phyloP scores from a whole-genome alignment of 2,113 vertebrate genomes.

The Forbesichthys agassizii region DNA sequence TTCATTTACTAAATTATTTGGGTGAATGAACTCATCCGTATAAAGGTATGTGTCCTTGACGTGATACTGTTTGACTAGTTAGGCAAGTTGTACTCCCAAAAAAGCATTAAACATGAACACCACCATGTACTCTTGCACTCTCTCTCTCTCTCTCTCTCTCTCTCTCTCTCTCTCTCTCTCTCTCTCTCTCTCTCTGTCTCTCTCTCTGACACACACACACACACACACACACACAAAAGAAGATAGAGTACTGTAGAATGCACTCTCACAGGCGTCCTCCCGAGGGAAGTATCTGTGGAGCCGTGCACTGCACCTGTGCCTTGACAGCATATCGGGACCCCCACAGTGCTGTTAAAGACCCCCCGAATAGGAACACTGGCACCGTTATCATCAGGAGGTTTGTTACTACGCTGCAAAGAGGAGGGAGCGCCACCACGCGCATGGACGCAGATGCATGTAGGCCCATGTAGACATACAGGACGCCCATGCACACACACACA shows the following conservation, averaged over 20 bases:
- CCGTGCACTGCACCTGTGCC: slow-evolving; percentile 40
- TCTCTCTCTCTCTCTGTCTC: too few relatives aligned
- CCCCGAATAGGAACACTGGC: slow-evolving; percentile 29
- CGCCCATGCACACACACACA: not conserved
- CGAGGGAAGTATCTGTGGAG: slow-evolving; percentile 49
- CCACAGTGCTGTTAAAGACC: slow-evolving; percentile 54
- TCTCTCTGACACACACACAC: not conserved
- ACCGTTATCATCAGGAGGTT: slow-evolving; percentile 35
- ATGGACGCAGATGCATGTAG: not conserved
- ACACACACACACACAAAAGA: not conserved
- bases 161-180: not conserved
- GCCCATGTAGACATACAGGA: not conserved
- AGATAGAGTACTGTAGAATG: not conserved
- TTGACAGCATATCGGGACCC: slow-evolving; percentile 51
- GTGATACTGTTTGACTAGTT: too few relatives aligned
- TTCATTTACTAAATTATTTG: too few relatives aligned
- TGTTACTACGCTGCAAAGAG: slow-evolving; percentile 1
- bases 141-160: not conserved
- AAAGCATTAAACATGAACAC: not conserved
- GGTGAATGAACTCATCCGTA: too few relatives aligned
- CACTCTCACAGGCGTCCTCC: slow-evolving; percentile 10
- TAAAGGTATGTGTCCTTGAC: too few relatives aligned
- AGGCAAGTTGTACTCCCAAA: not conserved
- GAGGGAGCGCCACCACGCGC: not conserved
- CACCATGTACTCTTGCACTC: not conserved